Evolutionary conservation across 2,797 vertebrate genomes (phyloP).

Genomic region (Sparus aurata): DNA sequence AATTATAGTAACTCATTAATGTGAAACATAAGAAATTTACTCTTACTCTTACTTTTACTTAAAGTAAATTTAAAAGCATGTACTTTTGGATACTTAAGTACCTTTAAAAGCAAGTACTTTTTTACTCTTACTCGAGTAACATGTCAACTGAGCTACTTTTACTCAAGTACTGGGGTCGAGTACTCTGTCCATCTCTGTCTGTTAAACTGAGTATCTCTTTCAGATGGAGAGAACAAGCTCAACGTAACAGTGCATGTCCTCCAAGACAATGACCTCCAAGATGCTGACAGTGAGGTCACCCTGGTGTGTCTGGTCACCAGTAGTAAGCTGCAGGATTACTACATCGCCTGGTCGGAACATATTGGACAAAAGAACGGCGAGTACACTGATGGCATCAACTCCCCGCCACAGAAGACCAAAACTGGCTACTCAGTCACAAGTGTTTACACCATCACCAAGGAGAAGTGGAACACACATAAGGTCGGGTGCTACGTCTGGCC

Average conservation of each 20-base stretch:
- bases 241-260: constrained; percentile 8
- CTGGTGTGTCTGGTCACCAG: constrained; percentile 57
- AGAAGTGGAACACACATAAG: background rate
- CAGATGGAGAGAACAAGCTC: no score
- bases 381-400: background rate
- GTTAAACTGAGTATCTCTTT: no score
- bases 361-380: accelerated
- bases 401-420: background rate
- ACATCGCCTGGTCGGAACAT: constrained; percentile 29
- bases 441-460: constrained; percentile 26
- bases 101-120: no score
- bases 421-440: constrained; percentile 1
- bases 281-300: background rate
- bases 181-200: no score
- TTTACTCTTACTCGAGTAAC: no score
- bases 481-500: background rate
- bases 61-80: no score
- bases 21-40: no score
- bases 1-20: no score
- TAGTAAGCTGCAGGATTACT: background rate
- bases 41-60: no score
- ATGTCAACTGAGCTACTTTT: no score
- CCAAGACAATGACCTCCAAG: background rate
- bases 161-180: no score
- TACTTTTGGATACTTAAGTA: no score